phyloP scores from a whole-genome alignment of 2,888 invertebrate genomes.

The Drosophila cognata region DNA sequence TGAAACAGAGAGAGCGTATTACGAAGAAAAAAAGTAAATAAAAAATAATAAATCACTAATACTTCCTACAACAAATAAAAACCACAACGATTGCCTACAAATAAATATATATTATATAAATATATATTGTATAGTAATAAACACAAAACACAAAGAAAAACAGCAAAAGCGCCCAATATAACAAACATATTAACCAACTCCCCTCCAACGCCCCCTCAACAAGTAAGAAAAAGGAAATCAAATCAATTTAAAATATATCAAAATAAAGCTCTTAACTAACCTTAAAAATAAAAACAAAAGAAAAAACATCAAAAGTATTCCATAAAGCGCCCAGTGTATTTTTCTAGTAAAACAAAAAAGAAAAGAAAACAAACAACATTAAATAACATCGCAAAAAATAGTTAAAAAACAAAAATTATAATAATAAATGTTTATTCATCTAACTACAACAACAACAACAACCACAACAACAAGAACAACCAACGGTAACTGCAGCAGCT shows the following conservation, averaged over 20 bases:
- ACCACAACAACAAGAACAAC: constrained; percentile 48
- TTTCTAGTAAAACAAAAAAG: constrained; percentile 75
- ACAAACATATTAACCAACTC: constrained; percentile 57
- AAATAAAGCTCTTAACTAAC: constrained; percentile 52
- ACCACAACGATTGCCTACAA: constrained; percentile 83
- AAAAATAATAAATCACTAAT: constrained; percentile 71
- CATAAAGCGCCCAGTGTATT: constrained; percentile 77
- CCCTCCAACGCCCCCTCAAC: constrained; percentile 31
- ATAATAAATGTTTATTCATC: constrained; percentile 42
- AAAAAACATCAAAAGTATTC: constrained; percentile 58
- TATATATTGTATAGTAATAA: constrained; percentile 51
- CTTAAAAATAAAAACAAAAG: constrained; percentile 12
- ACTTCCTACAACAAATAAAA: constrained; percentile 72
- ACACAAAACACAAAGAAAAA: constrained; percentile 33
- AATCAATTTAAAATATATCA: constrained; percentile 56
- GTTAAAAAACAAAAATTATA: constrained; percentile 29
- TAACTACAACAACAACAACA: constrained; percentile 37
- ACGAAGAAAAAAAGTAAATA: constrained; percentile 43
- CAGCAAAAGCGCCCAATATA: constrained; percentile 10
- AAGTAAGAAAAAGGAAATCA: constrained; percentile 36
- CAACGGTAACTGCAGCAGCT: constrained; percentile 66
- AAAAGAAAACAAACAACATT: constrained; percentile 30
- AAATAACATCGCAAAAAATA: constrained; percentile 65
- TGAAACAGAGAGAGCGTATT: constrained; percentile 24
- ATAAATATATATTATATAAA: constrained; percentile 74